Base-by-base conservation (phyloP, 2,113 vertebrate genomes). In the Dasypus novemcinctus region DNA sequence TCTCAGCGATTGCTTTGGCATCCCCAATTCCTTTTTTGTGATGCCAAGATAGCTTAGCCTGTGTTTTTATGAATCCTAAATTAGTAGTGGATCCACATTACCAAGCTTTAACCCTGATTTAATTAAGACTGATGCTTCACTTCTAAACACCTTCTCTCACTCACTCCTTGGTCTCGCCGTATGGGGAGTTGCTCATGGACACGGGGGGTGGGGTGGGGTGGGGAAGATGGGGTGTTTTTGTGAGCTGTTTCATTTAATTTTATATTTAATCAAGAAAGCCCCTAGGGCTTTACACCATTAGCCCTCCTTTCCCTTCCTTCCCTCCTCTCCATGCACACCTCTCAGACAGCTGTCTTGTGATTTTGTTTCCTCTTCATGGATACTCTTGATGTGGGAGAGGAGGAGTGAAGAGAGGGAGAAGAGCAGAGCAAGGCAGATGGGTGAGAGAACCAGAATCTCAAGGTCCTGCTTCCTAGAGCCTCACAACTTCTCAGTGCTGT, bases 61-160 rank as follows among this genome's bases (percentile, higher is more conserved):
- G 14, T 46, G 29, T 91, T 97, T 41, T 23, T 68, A 54, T 46
- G 52, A 92, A 83, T 61, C 52, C 38, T 43, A 91, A 46, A 59
- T 84, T 69, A 92, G 36, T 4, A 90, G 31, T 20, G 38, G 68
- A 83, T 43, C 13, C 17, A 66, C 41, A 87, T 33, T 36, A 68
- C 12, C 49, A 61, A 74, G 74, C 49, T 75, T 64, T 71, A 80
- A 88, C 15, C 75, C 61, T 78, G 84, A 85, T 41, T 93, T 83
- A 57, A 72, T 81, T 20, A 79, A 63, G 93, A 74, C 36, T 20
- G 85, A 54, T 43, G 75, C 66, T 90, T 79, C 49, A 83, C 75
- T 92, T 96, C 90, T 88, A 36, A 88, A 83, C 66, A 95, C 90
- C 83, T 95, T 90, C 94, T 89, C 75, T 96, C 69, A 86, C 78